Percentiles rank a stretch among this genome's conserved stretches.
phyloP scores from a whole-genome alignment of 2,888 invertebrate genomes.

The Pachycephus smyrnensis region DNA sequence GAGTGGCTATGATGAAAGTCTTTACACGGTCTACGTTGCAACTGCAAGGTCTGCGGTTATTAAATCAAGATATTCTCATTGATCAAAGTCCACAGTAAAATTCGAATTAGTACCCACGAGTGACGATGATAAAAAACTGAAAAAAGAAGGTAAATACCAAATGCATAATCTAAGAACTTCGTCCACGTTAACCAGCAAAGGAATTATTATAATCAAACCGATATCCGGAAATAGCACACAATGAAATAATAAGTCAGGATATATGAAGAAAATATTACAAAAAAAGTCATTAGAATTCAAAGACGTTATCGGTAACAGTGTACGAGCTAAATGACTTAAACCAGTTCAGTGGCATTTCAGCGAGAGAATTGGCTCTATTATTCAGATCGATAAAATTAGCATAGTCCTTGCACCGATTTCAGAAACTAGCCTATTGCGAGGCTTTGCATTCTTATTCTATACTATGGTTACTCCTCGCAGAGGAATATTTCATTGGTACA shows the following conservation, averaged over 20 bases:
- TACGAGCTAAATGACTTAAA: background rate
- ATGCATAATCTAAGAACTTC: background rate
- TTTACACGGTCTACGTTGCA: background rate
- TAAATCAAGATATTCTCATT: background rate
- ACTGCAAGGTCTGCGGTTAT: background rate
- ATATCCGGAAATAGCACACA: background rate
- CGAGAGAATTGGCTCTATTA: background rate
- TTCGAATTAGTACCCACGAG: background rate
- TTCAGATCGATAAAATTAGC: slow-evolving; percentile 14
- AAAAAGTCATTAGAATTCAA: background rate
- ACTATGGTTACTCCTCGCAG: background rate
- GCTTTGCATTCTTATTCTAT: background rate
- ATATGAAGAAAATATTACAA: background rate
- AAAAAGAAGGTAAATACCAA: background rate
- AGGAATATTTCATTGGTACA: background rate
- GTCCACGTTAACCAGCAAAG: background rate
- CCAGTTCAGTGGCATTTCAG: background rate
- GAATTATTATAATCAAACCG: background rate
- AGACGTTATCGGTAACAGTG: background rate
- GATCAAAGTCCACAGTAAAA: background rate
- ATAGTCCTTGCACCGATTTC: slow-evolving; percentile 30
- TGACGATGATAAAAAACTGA: background rate
- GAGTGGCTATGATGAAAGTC: background rate
- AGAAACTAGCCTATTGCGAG: slow-evolving; percentile 7
- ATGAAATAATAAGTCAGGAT: background rate